Percentiles rank a stretch among this genome's conserved stretches.
Evolutionary conservation across 2,797 vertebrate genomes (phyloP).

Genomic region (Sphaeramia orbicularis): DNA sequence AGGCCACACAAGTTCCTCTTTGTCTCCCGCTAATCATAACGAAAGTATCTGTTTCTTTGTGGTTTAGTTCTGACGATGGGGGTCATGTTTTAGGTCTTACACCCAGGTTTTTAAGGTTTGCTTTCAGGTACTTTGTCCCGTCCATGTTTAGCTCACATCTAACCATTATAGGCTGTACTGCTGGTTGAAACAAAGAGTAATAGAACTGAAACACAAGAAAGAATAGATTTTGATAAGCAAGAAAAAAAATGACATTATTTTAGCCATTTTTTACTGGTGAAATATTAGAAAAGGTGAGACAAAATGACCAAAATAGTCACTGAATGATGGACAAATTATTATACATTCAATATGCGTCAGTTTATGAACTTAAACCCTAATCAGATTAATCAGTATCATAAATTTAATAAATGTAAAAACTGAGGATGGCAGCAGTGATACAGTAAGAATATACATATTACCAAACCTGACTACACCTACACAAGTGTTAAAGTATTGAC

Average conservation of each 20-base stretch:
- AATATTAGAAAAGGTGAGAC: conserved; percentile 26
- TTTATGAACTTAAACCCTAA: background rate
- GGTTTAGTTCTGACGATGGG: conserved; percentile 53
- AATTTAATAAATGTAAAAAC: background rate
- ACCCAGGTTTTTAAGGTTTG: conserved; percentile 62
- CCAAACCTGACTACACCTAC: background rate
- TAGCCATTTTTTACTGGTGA: conserved; percentile 46
- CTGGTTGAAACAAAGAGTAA: conserved; percentile 50
- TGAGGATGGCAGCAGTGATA: background rate
- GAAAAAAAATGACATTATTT: conserved; percentile 40
- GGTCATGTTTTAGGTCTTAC: conserved; percentile 62
- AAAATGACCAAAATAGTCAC: background rate
- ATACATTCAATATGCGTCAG: background rate
- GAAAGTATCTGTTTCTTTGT: conserved; percentile 62
- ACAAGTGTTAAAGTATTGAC: background rate
- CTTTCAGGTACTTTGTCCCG: conserved; percentile 60
- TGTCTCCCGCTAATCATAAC: conserved; percentile 20
- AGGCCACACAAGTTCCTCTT: conserved; percentile 10
- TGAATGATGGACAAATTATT: background rate
- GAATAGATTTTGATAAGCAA: conserved; percentile 73
- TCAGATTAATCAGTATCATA: conserved; percentile 9
- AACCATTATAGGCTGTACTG: conserved; percentile 62
- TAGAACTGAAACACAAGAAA: conserved; percentile 22
- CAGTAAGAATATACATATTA: background rate
- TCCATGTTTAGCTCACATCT: conserved; percentile 49